A percentile compares a stretch with the other conserved stretches of the same genome.
Evolutionary conservation across 2,113 vertebrate genomes (phyloP).

Genomic region (Lucifuga dentata): DNA sequence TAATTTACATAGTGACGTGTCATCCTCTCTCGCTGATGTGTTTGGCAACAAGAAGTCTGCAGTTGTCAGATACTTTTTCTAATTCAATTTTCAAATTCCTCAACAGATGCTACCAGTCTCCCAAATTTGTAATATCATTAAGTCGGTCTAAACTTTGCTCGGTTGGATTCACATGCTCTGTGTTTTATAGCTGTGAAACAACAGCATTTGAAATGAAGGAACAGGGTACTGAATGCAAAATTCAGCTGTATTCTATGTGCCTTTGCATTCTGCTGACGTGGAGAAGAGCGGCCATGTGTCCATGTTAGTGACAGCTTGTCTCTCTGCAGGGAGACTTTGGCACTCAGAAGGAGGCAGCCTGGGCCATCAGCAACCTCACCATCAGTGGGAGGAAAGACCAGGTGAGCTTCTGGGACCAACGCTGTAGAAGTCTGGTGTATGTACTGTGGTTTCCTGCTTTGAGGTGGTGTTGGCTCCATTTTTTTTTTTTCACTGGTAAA

Average conservation of each 20-base stretch:
- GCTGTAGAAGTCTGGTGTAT: background rate
- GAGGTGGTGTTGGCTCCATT: background rate
- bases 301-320: conserved; percentile 69
- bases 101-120: background rate
- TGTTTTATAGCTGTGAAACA: conserved; percentile 5
- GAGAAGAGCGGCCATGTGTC: conserved; percentile 5
- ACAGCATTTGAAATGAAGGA: background rate
- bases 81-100: background rate
- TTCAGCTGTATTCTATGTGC: background rate
- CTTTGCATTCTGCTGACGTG: conserved; percentile 6
- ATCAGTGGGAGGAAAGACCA: conserved; percentile 99
- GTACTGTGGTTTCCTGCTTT: too few relatives aligned
- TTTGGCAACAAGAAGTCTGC: too few relatives aligned
- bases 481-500: background rate
- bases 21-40: too few relatives aligned
- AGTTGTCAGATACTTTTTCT: too few relatives aligned
- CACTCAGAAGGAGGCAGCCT: conserved; percentile 99
- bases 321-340: conserved; percentile 95
- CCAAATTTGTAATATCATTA: background rate
- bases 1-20: too few relatives aligned
- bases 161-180: background rate
- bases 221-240: background rate
- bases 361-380: conserved; percentile 99
- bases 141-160: background rate
- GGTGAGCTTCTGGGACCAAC: conserved; percentile 77